These are phyloP conservation scores for Ornithorhynchus anatinus DNA, from an alignment of 2,113 vertebrate genomes.

Conservation along the genomic window DNA sequence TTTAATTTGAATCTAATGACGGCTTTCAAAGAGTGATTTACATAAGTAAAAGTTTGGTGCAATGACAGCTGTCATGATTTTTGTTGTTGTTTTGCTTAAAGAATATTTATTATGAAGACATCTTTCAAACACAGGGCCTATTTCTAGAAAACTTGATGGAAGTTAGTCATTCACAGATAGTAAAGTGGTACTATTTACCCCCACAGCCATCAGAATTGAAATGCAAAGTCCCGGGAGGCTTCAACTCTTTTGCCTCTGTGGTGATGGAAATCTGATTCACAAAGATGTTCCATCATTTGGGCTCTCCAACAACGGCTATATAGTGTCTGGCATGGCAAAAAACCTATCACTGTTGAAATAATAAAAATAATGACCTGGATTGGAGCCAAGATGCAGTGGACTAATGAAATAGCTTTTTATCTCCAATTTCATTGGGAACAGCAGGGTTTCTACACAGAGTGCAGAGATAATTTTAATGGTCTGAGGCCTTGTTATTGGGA, in stretches of 20 bases:
- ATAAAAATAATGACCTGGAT: constrained; percentile 1
- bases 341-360: not conserved
- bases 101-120: constrained; percentile 46
- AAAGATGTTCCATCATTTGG: not conserved
- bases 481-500: not conserved
- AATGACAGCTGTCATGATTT: constrained; percentile 48
- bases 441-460: not conserved
- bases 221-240: constrained; percentile 3
- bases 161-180: constrained; percentile 39
- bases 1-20: constrained; percentile 69
- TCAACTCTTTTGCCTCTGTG: not conserved
- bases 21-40: constrained; percentile 54
- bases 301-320: not conserved
- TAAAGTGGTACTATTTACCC: constrained; percentile 26
- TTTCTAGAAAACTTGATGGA: constrained; percentile 16
- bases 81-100: constrained; percentile 47
- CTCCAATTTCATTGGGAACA: not conserved
- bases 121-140: constrained; percentile 23
- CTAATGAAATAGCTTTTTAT: not conserved
- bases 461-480: not conserved
- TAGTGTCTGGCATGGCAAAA: not conserved
- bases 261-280: constrained; percentile 5
- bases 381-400: not conserved
- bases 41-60: constrained; percentile 50
- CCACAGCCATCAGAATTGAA: constrained; percentile 7